Evolutionary conservation across 2,113 vertebrate genomes (phyloP), one percentile per base, ranked within the genome.

Genomic region (Microtus richardsoni): DNA sequence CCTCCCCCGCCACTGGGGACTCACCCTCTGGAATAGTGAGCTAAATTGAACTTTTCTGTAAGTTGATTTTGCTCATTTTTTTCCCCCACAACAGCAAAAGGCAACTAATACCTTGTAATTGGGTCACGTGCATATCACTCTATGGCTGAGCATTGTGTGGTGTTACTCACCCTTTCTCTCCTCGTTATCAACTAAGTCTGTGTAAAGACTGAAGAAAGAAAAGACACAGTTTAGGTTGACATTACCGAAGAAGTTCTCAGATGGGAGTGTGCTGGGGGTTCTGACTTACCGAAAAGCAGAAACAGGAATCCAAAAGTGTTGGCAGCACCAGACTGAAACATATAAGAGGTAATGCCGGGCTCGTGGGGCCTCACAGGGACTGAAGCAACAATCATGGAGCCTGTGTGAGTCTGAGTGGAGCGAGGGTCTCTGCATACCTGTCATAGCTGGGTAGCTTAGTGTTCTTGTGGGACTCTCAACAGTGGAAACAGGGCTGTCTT

Each of bases 141-240:
- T 54, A 12, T 41, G 22, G n/a, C 88, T 47, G 49, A 92, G 64
- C 58, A 75, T 4, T 68, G 13, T 68, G 28, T 33, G 6, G 30
- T 14, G 19, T 12, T 52, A 52, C 52, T 89, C 4, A 62, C 8
- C 70, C n/a, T 47, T 41, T 75, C 41, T 54, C 39, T 92, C n/a
- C 44, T 77, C 58, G 28, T 83, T 62, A 33, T 58, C 91, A 79
- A 70, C 54, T 30, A 78, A 92, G 47, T 39, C 47, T 88, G 24
- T 88, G 41, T 88, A 66, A 94, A 94, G 84, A 88, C 92, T 92
- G 28, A 91, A 94, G n/a, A 24, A 82, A 47, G 52, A 85, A 91
- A 96, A 85, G 44, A 83, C 82, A 82, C 28, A 66, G 71, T 92
- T 91, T 91, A 92, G 79, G 44, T 96, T 79, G 64, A 80, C 64